A percentile compares a stretch with the other conserved stretches of the same genome.
phyloP scores from a whole-genome alignment of 2,113 vertebrate genomes.

The Oxyruncus cristatus region DNA sequence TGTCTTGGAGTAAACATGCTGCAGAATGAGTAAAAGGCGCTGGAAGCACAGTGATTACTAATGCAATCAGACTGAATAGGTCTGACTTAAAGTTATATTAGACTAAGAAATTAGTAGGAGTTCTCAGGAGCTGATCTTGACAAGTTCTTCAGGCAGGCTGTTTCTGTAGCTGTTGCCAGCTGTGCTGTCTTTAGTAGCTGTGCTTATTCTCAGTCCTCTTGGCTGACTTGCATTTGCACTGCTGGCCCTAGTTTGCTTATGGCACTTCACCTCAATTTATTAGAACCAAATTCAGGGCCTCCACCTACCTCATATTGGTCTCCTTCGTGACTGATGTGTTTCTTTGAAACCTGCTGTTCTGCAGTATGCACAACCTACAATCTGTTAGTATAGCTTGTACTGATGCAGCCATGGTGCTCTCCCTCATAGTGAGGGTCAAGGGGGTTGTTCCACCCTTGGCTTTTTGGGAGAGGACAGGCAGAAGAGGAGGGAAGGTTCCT shows the following conservation, averaged over 20 bases:
- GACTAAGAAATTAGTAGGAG: background rate
- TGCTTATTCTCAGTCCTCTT: background rate
- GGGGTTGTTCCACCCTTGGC: background rate
- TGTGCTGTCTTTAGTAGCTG: background rate
- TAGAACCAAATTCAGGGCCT: background rate
- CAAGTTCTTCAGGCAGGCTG: background rate
- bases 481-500: background rate
- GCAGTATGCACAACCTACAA: fast-evolving
- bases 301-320: background rate
- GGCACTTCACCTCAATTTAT: background rate
- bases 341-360: background rate
- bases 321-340: background rate
- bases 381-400: background rate
- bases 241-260: background rate
- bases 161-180: background rate
- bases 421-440: background rate
- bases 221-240: fast-evolving
- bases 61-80: background rate
- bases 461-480: background rate
- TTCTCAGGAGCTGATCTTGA: background rate
- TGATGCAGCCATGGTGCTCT: fast-evolving
- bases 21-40: background rate
- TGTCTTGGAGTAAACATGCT: background rate
- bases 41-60: background rate
- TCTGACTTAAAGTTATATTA: background rate